These are phyloP conservation scores for Echeneis naucrates DNA, from an alignment of 2,797 vertebrate species.

Conservation along the genomic window DNA sequence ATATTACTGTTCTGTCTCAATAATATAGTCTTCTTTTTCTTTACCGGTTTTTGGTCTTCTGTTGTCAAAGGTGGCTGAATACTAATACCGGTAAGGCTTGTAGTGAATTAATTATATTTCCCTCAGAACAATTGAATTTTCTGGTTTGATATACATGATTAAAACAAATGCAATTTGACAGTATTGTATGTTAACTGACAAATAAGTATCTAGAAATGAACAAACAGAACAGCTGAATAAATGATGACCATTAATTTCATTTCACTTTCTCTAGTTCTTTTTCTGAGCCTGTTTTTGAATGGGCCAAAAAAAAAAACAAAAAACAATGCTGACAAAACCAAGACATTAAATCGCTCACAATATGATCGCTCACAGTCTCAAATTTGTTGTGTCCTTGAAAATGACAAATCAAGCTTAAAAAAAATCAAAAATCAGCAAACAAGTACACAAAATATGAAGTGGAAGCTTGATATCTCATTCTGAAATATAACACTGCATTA, in stretches of 20 bases:
- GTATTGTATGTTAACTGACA: background rate
- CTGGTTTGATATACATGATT: background rate
- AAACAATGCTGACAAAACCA: background rate
- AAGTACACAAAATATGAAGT: background rate
- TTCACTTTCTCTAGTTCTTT: background rate
- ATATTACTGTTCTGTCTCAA: slow-evolving; percentile 38
- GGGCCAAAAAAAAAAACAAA: background rate
- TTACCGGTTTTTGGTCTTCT: background rate
- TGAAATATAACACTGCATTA: slow-evolving; percentile 17
- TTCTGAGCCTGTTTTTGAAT: background rate
- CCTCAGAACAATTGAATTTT: background rate
- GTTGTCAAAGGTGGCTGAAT: no score
- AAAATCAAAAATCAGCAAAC: slow-evolving; percentile 3
- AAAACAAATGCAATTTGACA: background rate
- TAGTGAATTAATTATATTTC: background rate
- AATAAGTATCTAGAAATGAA: background rate
- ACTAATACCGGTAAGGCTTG: background rate
- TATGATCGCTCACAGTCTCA: background rate
- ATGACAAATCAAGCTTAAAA: slow-evolving; percentile 2
- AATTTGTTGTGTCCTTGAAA: background rate
- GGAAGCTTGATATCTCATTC: slow-evolving; percentile 5
- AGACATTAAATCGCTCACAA: background rate
- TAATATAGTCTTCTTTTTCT: slow-evolving; percentile 80
- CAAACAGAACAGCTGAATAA: background rate
- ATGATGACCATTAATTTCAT: background rate